A percentile compares a stretch with the other conserved stretches of the same genome.
phyloP scores from a whole-genome alignment of 2,888 invertebrate genomes.

The Hartigia nigra region DNA sequence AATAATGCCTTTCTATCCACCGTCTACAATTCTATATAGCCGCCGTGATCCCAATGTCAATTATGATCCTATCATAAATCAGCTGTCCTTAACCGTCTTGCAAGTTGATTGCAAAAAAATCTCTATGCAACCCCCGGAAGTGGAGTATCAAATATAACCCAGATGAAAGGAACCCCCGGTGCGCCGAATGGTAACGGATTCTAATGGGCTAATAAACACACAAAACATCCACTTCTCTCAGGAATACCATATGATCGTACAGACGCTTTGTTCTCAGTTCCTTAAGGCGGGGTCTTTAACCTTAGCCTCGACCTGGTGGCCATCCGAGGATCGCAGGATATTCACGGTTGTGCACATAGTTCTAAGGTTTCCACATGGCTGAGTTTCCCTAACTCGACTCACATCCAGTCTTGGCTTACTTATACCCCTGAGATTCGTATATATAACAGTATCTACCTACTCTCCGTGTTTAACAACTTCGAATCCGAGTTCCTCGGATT shows the following conservation, averaged over 20 bases:
- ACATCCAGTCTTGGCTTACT: background rate
- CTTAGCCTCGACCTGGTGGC: constrained; percentile 8
- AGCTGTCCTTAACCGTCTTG: background rate
- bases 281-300: constrained; percentile 7
- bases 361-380: background rate
- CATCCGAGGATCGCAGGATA: background rate
- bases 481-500: background rate
- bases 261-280: constrained; percentile 3
- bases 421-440: background rate
- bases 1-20: background rate
- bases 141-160: background rate
- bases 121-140: background rate
- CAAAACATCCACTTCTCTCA: background rate
- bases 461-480: background rate
- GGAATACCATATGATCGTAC: background rate
- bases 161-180: background rate
- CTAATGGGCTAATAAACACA: background rate
- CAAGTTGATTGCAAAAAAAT: background rate
- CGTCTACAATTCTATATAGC: background rate
- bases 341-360: constrained; percentile 9
- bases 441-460: background rate
- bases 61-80: background rate
- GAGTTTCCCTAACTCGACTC: constrained; percentile 2
- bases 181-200: background rate
- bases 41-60: background rate